phyloP scores from a whole-genome alignment of 2,888 invertebrate genomes.

The Nysson spinosus region DNA sequence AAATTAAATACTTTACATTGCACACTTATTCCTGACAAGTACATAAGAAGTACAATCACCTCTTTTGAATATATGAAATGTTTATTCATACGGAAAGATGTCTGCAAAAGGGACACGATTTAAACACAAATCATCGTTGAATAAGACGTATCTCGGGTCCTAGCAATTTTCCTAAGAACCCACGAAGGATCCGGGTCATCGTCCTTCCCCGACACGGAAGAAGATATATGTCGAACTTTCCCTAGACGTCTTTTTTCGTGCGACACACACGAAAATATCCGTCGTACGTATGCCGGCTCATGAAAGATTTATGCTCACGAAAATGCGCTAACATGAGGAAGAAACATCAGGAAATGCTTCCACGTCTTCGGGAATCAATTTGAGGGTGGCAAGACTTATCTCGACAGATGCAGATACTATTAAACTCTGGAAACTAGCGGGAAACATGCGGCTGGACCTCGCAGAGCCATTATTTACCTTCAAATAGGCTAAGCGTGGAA shows the following conservation, averaged over 20 bases:
- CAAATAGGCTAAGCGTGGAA: slow-evolving; percentile 52
- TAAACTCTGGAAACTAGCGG: background rate
- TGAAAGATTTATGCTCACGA: slow-evolving; percentile 56
- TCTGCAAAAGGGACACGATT: slow-evolving; percentile 1
- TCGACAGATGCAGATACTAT: background rate
- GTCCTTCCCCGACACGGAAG: slow-evolving; percentile 11
- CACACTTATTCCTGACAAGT: no score
- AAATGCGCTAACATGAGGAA: slow-evolving; percentile 23
- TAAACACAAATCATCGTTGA: slow-evolving; percentile 30
- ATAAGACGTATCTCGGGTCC: slow-evolving; percentile 30
- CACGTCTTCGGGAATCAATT: slow-evolving; percentile 47
- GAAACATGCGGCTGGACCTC: slow-evolving; percentile 6
- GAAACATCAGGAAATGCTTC: slow-evolving; percentile 21
- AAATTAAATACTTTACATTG: no score
- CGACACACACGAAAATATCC: slow-evolving; percentile 15
- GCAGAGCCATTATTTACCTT: slow-evolving; percentile 57
- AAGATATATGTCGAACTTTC: slow-evolving; percentile 32
- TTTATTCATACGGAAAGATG: background rate
- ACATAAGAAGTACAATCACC: no score
- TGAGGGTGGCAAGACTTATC: slow-evolving; percentile 6
- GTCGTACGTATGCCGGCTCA: slow-evolving; percentile 31
- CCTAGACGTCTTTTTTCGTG: slow-evolving; percentile 8
- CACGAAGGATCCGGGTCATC: slow-evolving; percentile 17
- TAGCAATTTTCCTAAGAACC: slow-evolving; percentile 39
- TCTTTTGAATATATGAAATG: no score